phyloP scores from a whole-genome alignment of 2,113 vertebrate species.

The Tachuris rubrigastra region DNA sequence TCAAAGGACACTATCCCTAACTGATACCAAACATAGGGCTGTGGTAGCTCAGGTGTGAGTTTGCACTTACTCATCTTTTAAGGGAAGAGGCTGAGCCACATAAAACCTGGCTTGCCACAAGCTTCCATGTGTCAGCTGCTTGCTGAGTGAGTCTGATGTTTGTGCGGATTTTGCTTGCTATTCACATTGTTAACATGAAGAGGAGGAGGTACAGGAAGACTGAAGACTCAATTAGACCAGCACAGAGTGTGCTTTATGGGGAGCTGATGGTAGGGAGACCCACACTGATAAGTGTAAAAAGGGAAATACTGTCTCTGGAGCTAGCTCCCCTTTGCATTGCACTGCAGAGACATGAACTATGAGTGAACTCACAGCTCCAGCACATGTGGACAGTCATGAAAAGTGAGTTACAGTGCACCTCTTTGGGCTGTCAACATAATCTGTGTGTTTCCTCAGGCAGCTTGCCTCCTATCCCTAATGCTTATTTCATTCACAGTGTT shows the following conservation, averaged over 20 bases:
- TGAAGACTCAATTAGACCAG: background rate
- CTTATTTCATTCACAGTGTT: background rate
- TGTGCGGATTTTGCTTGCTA: background rate
- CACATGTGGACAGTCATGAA: background rate
- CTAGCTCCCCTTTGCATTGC: rapidly evolving
- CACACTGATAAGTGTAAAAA: background rate
- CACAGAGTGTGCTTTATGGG: background rate
- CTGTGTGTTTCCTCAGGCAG: background rate
- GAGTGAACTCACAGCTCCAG: background rate
- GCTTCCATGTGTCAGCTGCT: background rate
- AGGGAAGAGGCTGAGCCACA: background rate
- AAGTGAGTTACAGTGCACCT: background rate
- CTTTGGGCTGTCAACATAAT: background rate
- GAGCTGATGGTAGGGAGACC: background rate
- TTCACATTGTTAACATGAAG: background rate
- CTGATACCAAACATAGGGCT: background rate
- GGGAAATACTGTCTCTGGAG: background rate
- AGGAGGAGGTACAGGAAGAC: background rate
- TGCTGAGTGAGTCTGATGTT: background rate
- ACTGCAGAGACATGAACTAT: background rate
- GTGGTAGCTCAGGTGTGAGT: background rate
- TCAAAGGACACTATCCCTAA: background rate
- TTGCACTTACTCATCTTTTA: background rate
- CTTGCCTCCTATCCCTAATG: background rate
- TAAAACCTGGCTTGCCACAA: background rate